These are phyloP conservation scores for Aphelocoma californica DNA, from an alignment of 2,797 vertebrate genomes.

Conservation along the genomic window DNA sequence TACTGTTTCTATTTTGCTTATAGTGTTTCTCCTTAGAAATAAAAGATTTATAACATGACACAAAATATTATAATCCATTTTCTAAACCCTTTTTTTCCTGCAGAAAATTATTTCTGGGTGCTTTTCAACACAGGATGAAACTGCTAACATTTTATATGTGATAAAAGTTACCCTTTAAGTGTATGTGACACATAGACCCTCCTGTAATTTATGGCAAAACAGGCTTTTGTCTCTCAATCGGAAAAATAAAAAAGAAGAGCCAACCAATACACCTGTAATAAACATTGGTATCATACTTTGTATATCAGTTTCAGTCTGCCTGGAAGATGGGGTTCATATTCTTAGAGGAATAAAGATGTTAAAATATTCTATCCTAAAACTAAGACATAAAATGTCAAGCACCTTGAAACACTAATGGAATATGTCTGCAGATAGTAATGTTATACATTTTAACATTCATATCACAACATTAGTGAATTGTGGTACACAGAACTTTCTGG, in stretches of 20 bases:
- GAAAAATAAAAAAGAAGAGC: background rate
- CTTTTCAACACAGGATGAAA: background rate
- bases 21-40: background rate
- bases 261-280: background rate
- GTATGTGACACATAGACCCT: background rate
- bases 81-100: background rate
- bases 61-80: background rate
- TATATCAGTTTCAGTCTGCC: background rate
- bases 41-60: background rate
- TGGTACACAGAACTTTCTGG: background rate
- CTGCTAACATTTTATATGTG: background rate
- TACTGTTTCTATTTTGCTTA: background rate
- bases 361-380: background rate
- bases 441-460: background rate
- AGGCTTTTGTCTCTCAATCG: background rate
- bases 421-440: background rate
- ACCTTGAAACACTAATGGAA: background rate
- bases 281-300: background rate
- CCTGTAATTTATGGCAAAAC: background rate
- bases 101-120: background rate
- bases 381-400: background rate
- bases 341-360: background rate
- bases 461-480: background rate
- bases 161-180: background rate
- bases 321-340: background rate